These are phyloP conservation scores for Mormyrus proboscirostris DNA, from an alignment of 2,797 vertebrate species.

Conservation along the genomic window DNA sequence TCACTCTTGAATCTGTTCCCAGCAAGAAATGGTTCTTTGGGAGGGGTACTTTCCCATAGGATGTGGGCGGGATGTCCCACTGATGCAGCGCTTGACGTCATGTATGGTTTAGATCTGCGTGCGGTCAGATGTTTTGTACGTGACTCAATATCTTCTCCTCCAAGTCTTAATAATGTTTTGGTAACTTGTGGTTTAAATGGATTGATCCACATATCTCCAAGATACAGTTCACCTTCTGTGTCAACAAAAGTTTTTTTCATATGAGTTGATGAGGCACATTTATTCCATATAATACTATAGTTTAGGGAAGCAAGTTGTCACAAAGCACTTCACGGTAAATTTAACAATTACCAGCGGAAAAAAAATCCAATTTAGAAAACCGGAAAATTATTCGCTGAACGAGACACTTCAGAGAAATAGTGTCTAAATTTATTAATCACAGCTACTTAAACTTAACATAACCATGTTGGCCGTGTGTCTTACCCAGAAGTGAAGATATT, in stretches of 20 bases:
- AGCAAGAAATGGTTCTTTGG: neutral
- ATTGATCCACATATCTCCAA: neutral
- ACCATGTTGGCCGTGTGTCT: neutral
- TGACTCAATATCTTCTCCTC: neutral
- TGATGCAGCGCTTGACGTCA: neutral
- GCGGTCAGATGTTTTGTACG: neutral
- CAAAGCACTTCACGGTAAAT: neutral
- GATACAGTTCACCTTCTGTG: neutral
- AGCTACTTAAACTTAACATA: neutral
- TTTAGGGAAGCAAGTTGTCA: neutral
- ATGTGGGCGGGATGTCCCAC: neutral
- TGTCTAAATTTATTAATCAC: neutral
- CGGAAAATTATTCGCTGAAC: neutral
- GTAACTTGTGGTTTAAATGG: neutral
- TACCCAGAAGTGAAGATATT: neutral
- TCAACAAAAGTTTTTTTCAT: neutral
- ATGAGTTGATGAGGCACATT: neutral
- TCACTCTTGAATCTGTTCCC: constrained; percentile 12
- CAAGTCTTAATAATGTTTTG: neutral
- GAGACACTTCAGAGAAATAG: neutral
- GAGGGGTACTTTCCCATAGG: neutral
- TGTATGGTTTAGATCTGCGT: neutral
- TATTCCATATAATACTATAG: neutral
- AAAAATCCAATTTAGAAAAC: neutral
- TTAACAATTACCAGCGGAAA: neutral